Base-by-base conservation (phyloP, 2,888 invertebrate genomes). In the Agelastica alni region DNA sequence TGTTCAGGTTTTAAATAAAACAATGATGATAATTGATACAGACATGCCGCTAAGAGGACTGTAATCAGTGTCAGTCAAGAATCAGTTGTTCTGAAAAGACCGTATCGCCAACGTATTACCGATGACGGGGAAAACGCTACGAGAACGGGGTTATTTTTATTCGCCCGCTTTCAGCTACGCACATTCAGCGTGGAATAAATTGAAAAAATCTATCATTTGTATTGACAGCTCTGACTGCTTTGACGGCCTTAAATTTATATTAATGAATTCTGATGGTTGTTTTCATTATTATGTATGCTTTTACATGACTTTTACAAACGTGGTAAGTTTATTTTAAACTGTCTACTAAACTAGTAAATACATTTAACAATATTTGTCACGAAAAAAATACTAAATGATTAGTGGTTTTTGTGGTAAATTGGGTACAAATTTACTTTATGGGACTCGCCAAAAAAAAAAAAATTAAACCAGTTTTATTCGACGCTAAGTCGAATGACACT, bases 21-120 rank as follows among this genome's bases (percentile, higher is more conserved):
- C 34, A 46, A 41, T 55, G 58, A 63, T 60, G 60, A 63, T 65
- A 64, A 66, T 64, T 59, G 60, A 56, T 56, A 53, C 54, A 51
- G 64, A 65, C 66, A 53, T 59, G 49, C 51, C 62, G 63, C 58
- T 48, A 55, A 48, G 53, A 60, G 61, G 51, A 58, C 66, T 66
- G 62, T 65, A 68, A 69, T 69, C 65, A 69, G 49, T 61, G 69
- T 69, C 69, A 69, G 67, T 69, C 69, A 69, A 61, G 61, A 61
- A 57, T 61, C 59, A 53, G 58, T 53, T 61, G 48, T 49, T 49
- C 48, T 49, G 48, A 49, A 49, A 49, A 41, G 48, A 32, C 46
- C 46, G 56, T 54, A 63, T 63, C 41, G 57, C 57, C 61, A 53
- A 58, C 57, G 62, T 63, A 63, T 61, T 67, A 67, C 65, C 68